Evolutionary conservation across 2,888 invertebrate genomes (phyloP).

Genomic region (Thumatha senex): DNA sequence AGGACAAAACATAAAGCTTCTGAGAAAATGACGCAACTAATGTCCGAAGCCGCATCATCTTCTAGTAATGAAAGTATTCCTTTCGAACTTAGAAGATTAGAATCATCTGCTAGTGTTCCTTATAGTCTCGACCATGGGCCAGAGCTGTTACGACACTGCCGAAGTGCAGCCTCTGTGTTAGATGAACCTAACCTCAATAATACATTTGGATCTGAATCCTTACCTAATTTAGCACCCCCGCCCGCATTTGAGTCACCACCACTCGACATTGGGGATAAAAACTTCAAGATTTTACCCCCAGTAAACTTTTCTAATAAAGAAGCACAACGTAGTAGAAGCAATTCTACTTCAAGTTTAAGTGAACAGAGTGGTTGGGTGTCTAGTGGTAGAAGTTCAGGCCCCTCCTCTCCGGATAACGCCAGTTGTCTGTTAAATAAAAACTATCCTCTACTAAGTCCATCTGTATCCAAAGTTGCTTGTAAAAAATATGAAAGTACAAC

Average conservation of each 20-base stretch:
- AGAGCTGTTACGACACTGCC: conserved; percentile 78
- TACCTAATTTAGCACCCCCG: conserved; percentile 88
- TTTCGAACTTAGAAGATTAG: conserved; percentile 75
- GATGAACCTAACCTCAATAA: conserved; percentile 82
- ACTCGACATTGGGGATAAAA: conserved; percentile 76
- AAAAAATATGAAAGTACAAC: conserved; percentile 54
- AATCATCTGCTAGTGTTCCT: conserved; percentile 86
- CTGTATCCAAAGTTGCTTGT: conserved; percentile 47
- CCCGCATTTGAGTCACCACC: conserved; percentile 84
- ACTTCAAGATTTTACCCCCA: conserved; percentile 78
- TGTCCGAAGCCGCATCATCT: conserved; percentile 83
- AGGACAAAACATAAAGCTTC: conserved; percentile 76
- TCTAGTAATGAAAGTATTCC: conserved; percentile 84
- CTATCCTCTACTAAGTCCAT: conserved; percentile 60
- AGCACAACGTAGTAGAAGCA: conserved; percentile 70
- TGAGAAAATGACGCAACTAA: conserved; percentile 79
- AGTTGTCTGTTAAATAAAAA: conserved; percentile 80
- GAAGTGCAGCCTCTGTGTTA: conserved; percentile 82
- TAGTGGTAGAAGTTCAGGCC: conserved; percentile 87
- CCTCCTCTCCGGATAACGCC: conserved; percentile 84
- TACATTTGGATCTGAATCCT: conserved; percentile 86
- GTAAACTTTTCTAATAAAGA: conserved; percentile 77
- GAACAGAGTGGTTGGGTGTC: conserved; percentile 96
- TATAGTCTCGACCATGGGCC: conserved; percentile 83
- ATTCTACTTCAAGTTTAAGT: conserved; percentile 87